phyloP scores from a whole-genome alignment of 2,888 invertebrate genomes.

The Gonocerus acuteangulatus region DNA sequence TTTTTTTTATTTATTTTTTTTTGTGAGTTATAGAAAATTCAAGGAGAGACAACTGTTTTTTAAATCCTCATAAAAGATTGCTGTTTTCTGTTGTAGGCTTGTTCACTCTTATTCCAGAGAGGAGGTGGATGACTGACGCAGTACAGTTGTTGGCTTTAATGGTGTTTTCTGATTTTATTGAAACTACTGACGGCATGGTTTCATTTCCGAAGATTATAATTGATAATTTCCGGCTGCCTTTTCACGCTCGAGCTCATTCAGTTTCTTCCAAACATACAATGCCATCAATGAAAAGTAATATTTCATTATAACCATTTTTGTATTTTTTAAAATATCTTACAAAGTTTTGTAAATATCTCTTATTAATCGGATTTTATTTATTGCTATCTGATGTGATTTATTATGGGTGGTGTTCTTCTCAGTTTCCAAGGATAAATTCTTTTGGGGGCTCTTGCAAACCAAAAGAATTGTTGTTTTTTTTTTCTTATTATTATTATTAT shows the following conservation, averaged over 20 bases:
- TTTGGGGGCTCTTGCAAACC: too few relatives aligned
- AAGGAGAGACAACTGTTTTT: background rate
- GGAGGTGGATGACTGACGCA: conserved; percentile 47
- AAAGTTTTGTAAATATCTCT: too few relatives aligned
- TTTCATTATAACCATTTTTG: background rate
- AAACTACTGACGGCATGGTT: conserved; percentile 42
- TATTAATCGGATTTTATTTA: too few relatives aligned
- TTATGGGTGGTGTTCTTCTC: too few relatives aligned
- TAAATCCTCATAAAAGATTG: background rate
- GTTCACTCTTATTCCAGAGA: conserved; percentile 51
- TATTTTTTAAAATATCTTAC: too few relatives aligned
- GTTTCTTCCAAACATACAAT: background rate
- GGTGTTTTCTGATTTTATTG: conserved; percentile 47
- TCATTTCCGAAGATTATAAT: conserved; percentile 48
- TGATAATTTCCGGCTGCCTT: conserved; percentile 46
- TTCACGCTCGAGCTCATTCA: conserved; percentile 45
- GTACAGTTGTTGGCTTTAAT: conserved; percentile 48
- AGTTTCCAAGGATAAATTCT: too few relatives aligned
- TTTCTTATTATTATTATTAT: too few relatives aligned
- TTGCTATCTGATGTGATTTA: too few relatives aligned
- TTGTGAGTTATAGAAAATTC: background rate
- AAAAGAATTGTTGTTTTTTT: too few relatives aligned
- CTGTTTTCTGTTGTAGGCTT: conserved; percentile 44
- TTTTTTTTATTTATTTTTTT: background rate
- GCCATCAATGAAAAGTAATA: conserved; percentile 7